Evolutionary conservation across 2,888 invertebrate genomes (phyloP), one percentile per base, ranked within the genome.

Genomic region (Chesias legatella): DNA sequence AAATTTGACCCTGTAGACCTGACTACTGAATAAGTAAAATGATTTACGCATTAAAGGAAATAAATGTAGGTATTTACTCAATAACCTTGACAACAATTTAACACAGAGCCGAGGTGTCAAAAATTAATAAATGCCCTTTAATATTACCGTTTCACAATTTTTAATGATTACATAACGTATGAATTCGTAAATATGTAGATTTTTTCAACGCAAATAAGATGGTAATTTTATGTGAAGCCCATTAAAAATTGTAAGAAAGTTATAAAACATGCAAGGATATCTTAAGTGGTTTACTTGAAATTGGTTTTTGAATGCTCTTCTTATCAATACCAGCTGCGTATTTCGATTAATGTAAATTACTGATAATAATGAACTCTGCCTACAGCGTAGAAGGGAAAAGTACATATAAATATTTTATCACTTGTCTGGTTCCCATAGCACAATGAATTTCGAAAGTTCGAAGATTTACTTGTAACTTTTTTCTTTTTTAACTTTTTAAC

Each of bases 131-230:
- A 51, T 34, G 29, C 48, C 42, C 38, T 44, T 58, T 55, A 55
- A 44, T 58, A 60, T 60, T 61, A 60, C 40, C 17, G 35, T 65
- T 63, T 37, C 45, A 54, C 44, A 53, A 63, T 43, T 57, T 41
- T 40, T 53, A 60, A 40, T 38, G 33, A 28, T 10, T 20, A 11
- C 10, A 8, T 7, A 3, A 17, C 36, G 35, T n/a, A 31, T 25
- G 26, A 13, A 23, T n/a, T n/a, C n/a, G n/a, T n/a, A 25, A 33
- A 46, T 53, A 60, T 57, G 51, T 45, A 20, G 28, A 13, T 30
- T 50, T 17, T 51, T 59, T 60, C 51, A 60, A 53, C 44, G 48
- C 51, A 53, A 53, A 62, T 51, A 48, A 50, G 34, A 37, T 34
- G 39, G 38, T 40, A 44, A 36, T 44, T 53, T 51, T 51, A 60